These are phyloP conservation scores for Drosophila ustulata DNA, from an alignment of 2,888 invertebrate genomes.

Conservation along the genomic window DNA sequence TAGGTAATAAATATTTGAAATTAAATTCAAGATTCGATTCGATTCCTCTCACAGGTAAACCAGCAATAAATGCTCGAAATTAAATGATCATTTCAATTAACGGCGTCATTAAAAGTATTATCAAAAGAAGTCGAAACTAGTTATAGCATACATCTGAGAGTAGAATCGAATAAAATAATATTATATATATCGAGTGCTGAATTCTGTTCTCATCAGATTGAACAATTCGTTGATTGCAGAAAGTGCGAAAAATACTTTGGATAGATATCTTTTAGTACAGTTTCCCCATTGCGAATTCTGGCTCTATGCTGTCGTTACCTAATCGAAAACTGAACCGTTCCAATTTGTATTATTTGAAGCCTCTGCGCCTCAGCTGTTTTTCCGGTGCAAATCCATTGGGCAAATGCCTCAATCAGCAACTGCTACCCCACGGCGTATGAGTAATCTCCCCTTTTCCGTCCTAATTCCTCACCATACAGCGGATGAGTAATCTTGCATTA, in stretches of 20 bases:
- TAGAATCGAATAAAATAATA: neutral
- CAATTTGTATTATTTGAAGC: neutral
- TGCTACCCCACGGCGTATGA: slow-evolving; percentile 38
- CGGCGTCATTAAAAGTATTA: neutral
- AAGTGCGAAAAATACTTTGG: slow-evolving; percentile 4
- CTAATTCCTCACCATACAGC: slow-evolving; percentile 28
- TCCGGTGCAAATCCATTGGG: slow-evolving; percentile 35
- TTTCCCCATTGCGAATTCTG: slow-evolving; percentile 7
- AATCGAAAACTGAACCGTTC: slow-evolving; percentile 10
- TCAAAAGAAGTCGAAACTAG: slow-evolving; percentile 9
- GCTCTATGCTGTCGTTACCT: slow-evolving; percentile 27
- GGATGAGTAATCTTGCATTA: slow-evolving; percentile 59
- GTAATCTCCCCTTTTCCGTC: slow-evolving; percentile 44
- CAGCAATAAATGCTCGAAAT: neutral
- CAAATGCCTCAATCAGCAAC: slow-evolving; percentile 38
- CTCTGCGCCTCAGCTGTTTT: slow-evolving; percentile 14
- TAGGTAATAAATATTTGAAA: slow-evolving; percentile 62
- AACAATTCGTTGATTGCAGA: neutral
- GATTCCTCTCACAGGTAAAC: neutral
- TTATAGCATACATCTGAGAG: neutral
- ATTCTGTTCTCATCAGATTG: slow-evolving; percentile 5
- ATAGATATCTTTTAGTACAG: slow-evolving; percentile 11
- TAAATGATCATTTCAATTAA: neutral
- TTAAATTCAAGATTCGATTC: slow-evolving; percentile 29
- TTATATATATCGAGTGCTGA: neutral